These are phyloP conservation scores for Micronycteris hirsuta DNA, from an alignment of 2,113 vertebrate genomes.

Conservation along the genomic window DNA sequence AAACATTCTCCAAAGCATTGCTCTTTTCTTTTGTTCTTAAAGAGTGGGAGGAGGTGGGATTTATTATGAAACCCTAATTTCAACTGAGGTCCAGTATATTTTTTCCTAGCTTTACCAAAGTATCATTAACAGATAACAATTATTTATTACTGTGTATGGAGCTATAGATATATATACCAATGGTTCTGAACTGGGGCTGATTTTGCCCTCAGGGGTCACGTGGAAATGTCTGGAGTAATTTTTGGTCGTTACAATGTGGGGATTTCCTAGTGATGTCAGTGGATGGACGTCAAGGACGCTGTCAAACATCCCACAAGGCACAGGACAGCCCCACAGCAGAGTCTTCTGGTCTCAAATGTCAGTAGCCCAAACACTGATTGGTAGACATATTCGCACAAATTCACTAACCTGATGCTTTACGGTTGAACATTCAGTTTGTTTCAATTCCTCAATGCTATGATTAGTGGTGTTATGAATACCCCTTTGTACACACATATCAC, in stretches of 20 bases:
- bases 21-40: not conserved
- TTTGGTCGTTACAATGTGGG: not conserved
- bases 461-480: not conserved
- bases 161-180: not conserved
- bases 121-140: not conserved
- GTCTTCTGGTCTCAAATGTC: not conserved
- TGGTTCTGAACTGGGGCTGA: not conserved
- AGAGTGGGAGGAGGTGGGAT: not conserved
- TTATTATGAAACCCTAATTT: not conserved
- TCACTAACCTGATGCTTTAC: not conserved
- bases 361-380: not conserved
- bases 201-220: not conserved
- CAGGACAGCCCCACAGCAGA: not conserved
- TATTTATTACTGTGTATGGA: not conserved
- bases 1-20: not conserved
- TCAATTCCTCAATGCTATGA: accelerated
- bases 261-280: accelerated
- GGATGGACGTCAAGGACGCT: not conserved
- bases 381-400: accelerated
- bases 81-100: not conserved
- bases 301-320: accelerated
- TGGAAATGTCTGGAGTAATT: not conserved
- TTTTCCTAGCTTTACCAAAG: not conserved
- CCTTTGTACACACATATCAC: not conserved
- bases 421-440: not conserved